Percentiles rank a stretch among this genome's conserved stretches.
phyloP scores from a whole-genome alignment of 1,140 invertebrate species.

The Carcinoscorpius rotundicauda region DNA sequence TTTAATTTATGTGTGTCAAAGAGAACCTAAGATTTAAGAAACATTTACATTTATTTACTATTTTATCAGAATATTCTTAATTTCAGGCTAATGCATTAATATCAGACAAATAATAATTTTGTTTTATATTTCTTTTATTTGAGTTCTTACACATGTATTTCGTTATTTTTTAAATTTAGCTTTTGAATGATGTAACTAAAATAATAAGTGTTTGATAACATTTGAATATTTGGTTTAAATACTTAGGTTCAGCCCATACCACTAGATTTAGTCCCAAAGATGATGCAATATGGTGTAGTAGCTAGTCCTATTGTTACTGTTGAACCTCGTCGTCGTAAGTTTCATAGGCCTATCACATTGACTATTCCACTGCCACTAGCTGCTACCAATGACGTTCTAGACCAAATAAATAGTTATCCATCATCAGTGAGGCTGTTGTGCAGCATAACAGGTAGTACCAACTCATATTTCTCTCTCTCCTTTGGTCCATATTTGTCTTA shows the following conservation, averaged over 20 bases:
- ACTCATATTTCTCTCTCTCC: constrained; percentile 30
- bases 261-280: constrained; percentile 85
- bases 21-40: too few species aligned
- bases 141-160: too few species aligned
- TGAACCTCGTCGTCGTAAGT: constrained; percentile 91
- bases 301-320: constrained; percentile 98
- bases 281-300: constrained; percentile 93
- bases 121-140: too few species aligned
- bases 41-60: too few species aligned
- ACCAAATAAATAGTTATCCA: constrained; percentile 83
- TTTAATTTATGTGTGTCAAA: too few species aligned
- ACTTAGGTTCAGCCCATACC: constrained; percentile 90
- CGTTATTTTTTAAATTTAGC: constrained; percentile 31
- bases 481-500: constrained; percentile 27
- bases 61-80: too few species aligned
- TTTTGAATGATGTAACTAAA: too few species aligned
- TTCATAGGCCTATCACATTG: constrained; percentile 96
- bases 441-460: constrained; percentile 83
- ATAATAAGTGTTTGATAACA: too few species aligned
- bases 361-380: constrained; percentile 97
- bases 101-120: too few species aligned
- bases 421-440: constrained; percentile 91
- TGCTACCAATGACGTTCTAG: constrained; percentile 93
- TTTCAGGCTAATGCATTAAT: too few species aligned
- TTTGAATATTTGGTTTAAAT: too few species aligned